Percentiles rank a stretch among this genome's conserved stretches.
These are phyloP conservation scores for Papilio dardanus DNA, from an alignment of 1,140 invertebrate species.

Conservation along the genomic window DNA sequence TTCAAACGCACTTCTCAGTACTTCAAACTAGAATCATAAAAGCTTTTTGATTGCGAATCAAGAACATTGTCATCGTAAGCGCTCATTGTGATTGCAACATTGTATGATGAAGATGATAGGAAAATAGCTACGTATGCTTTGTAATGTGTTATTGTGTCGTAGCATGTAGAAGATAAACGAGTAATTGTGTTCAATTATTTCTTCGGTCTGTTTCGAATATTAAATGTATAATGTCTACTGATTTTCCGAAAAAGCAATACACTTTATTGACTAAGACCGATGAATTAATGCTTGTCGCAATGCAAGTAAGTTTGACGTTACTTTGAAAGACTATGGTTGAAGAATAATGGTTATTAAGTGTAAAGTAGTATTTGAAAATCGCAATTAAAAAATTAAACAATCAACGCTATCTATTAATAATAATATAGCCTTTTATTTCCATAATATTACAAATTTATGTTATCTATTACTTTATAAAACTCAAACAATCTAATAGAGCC, in stretches of 20 bases:
- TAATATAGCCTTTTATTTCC: too few relatives aligned
- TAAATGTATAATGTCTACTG: not conserved
- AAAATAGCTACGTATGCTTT: conserved; percentile 14
- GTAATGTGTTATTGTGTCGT: conserved; percentile 16
- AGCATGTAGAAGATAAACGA: conserved; percentile 2
- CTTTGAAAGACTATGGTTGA: too few relatives aligned
- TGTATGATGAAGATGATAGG: conserved; percentile 30
- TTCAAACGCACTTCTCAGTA: conserved; percentile 49
- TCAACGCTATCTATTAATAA: too few relatives aligned
- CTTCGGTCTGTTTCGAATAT: not conserved
- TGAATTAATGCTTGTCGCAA: too few relatives aligned
- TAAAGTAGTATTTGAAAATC: too few relatives aligned
- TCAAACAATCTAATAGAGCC: not conserved
- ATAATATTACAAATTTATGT: too few relatives aligned
- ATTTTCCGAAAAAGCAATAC: not conserved
- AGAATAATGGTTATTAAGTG: too few relatives aligned
- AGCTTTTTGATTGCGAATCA: conserved; percentile 48
- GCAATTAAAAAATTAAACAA: too few relatives aligned
- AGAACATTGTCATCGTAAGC: conserved; percentile 37
- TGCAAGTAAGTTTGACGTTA: too few relatives aligned
- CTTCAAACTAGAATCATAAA: conserved; percentile 45
- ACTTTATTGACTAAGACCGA: too few relatives aligned
- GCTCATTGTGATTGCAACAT: conserved; percentile 39
- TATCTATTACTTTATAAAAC: not conserved
- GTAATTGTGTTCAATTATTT: not conserved